Percentiles rank a stretch among this genome's conserved stretches.
Conservation (phyloP, 2,797 vertebrate genomes). For the Delichon dasypus region DNA sequence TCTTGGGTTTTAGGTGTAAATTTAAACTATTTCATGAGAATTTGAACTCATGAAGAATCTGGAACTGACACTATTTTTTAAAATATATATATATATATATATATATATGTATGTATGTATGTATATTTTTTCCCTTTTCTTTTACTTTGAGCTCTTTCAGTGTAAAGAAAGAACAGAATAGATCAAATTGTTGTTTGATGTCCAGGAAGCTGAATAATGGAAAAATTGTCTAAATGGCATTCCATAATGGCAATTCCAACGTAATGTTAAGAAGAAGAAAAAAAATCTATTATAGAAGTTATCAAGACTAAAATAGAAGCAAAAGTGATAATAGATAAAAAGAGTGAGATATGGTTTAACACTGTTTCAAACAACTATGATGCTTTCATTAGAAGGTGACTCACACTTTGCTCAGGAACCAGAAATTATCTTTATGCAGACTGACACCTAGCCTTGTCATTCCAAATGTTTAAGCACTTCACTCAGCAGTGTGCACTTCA, state of each 20-base stretch:
- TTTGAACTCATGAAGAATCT: not conserved
- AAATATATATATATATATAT: too few species aligned
- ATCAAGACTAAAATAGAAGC: not conserved
- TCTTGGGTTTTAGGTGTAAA: not conserved
- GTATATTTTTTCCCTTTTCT: too few species aligned
- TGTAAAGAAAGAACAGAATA: not conserved
- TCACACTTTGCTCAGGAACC: not conserved
- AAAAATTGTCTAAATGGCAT: not conserved
- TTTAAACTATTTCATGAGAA: not conserved
- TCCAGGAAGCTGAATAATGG: not conserved
- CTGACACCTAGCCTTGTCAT: not conserved
- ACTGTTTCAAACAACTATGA: not conserved
- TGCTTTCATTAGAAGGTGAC: not conserved
- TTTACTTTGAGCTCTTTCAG: not conserved
- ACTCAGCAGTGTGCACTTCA: too few species aligned
- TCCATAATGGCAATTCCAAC: not conserved
- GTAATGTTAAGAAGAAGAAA: not conserved
- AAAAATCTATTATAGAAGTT: not conserved
- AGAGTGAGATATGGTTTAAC: fast-evolving
- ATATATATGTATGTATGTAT: too few species aligned
- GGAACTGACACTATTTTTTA: not conserved
- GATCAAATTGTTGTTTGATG: not conserved
- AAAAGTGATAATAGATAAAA: not conserved
- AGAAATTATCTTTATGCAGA: not conserved
- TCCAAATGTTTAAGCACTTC: not conserved